Base-by-base conservation (phyloP, 2,888 invertebrate species). In the Cosmopolites sordidus region DNA sequence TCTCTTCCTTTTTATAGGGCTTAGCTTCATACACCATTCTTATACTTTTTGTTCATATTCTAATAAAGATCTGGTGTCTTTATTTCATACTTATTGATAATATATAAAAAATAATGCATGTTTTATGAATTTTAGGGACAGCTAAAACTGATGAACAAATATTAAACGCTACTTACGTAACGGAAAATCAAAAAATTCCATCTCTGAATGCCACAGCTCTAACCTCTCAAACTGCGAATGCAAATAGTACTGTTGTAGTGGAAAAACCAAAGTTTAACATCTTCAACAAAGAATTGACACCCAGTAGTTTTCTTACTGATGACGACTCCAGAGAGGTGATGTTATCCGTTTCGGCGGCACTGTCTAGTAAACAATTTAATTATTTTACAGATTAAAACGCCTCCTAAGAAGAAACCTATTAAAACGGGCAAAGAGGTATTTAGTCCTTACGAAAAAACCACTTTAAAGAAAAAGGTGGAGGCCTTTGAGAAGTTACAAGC, bases 401-500 rank as follows among this genome's bases (percentile, higher is more conserved):
- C 62, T 4, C 54, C 59, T 15, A 56, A 54, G 39, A 60, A 59
- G 43, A 58, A 54, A 38, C 48, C 52, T 15, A 47, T 49, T n/a
- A 49, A 50, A 37, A 61, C 51, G 15, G 49, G 44, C 14, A 62
- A 62, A 37, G 70, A 71, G 15, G 62, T 76, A 12, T 78, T 75
- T 57, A 82, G 81, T 71, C 82, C 82, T 1, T 80, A 77, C 54
- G 74, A 77, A 4, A 78, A 79, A 54, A 82, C 81, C 59, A 78
- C 82, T 0, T 78, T 82, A 2, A 82, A 81, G 64, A 79, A 80
- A 62, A 78, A 79, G 33, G 81, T 83, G 0, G 78, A 80, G 60
- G 83, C 82, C 1, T 83, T 82, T 58, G 83, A 83, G 60, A 75
- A 75, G 53, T 60, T 72, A 2, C 55, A 62, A 48, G 54, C 50